A percentile compares a stretch with the other conserved stretches of the same genome.
phyloP scores from a whole-genome alignment of 2,113 vertebrate species.

The Bothrops jararaca region DNA sequence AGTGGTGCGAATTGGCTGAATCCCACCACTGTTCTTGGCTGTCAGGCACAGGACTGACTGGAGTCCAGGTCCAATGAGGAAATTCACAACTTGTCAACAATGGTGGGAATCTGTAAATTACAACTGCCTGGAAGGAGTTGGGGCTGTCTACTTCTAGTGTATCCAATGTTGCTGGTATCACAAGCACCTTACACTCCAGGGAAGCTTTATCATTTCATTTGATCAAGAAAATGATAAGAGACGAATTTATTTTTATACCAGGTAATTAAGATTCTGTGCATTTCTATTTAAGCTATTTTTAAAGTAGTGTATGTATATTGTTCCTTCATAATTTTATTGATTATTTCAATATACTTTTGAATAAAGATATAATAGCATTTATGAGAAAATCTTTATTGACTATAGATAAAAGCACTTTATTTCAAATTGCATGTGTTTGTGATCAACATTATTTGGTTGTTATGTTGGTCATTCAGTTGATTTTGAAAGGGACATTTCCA shows the following conservation, averaged over 20 bases:
- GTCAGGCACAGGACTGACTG: neutral
- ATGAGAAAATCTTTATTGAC: conserved; percentile 53
- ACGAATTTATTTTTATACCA: conserved; percentile 57
- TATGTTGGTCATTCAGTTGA: conserved; percentile 7
- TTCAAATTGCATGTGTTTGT: conserved; percentile 19
- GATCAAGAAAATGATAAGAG: conserved; percentile 22
- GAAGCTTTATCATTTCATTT: conserved; percentile 2
- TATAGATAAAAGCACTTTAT: conserved; percentile 69
- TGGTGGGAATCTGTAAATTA: neutral
- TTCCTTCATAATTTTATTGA: conserved; percentile 46
- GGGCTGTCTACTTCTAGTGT: neutral
- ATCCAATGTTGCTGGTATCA: neutral
- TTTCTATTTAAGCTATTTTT: conserved; percentile 54
- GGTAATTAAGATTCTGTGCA: conserved; percentile 40
- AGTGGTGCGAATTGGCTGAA: too few relatives aligned
- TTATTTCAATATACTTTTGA: conserved; percentile 4
- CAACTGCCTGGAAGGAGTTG: neutral
- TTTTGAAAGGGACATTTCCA: neutral
- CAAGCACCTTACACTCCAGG: conserved; percentile 41
- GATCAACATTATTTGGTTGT: conserved; percentile 26
- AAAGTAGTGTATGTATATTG: conserved; percentile 37
- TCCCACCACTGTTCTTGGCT: too few relatives aligned
- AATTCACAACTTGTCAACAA: neutral
- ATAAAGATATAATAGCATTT: conserved; percentile 29
- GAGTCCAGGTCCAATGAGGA: neutral